Evolutionary conservation across 2,797 vertebrate species (phyloP), one percentile per base, ranked within the genome.

Genomic region (Melanotaenia maccullochi): DNA sequence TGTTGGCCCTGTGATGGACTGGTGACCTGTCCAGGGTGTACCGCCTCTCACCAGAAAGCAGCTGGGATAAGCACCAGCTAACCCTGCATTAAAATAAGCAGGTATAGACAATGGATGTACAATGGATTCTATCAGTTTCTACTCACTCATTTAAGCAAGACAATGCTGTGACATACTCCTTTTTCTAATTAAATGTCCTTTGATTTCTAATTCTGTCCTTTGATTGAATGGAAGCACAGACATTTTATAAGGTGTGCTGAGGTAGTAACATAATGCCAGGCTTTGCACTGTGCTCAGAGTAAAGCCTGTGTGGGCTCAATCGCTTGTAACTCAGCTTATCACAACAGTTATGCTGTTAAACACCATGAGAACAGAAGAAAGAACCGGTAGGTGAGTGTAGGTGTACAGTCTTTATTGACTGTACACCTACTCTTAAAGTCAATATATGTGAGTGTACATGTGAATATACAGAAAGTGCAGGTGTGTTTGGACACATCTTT

Each of bases 331-430:
- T 44, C 47, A 14, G 18, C 60, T 40, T 1, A 16, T 44, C 16
- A 44, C 42, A 44, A 64, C 42, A 51, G 52, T 57, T 62, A n/a
- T 62, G 20, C 67, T 68, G 38, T 58, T 75, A 64, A 13, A 44
- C 1, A 58, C 44, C 32, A 20, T 6, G 30, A 24, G 2, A 61
- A 57, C 60, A 58, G 38, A 74, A 68, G 30, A 60, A 7, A 60
- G 9, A 75, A 71, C 35, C 33, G 61, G 22, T 24, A 51, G 42
- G 65, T 59, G n/a, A 56, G 47, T 7, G 32, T 22, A 38, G 30
- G 52, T 22, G 58, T 60, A 59, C 18, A 63, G 44, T 33, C 25
- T 55, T 58, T 73, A 80, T 38, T 65, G 60, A 77, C 62, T 38
- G 61, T 12, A 73, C 59, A 35, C 55, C 67, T 59, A 68, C 61